Percentiles rank a stretch among this genome's conserved stretches.
phyloP scores from a whole-genome alignment of 2,888 invertebrate species.

The Sceliomorpha sp. region DNA sequence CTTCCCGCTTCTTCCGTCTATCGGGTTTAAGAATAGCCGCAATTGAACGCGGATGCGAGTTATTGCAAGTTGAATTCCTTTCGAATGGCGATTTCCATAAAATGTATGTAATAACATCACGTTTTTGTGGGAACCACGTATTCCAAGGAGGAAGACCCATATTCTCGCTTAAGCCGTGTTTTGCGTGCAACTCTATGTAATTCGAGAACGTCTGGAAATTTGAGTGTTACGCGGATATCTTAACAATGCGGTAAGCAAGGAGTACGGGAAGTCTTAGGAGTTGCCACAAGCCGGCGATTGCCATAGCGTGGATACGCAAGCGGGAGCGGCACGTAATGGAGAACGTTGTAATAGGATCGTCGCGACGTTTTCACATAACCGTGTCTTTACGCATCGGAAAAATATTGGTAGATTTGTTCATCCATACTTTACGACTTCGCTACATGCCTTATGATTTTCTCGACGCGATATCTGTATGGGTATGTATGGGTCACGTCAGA shows the following conservation, averaged over 20 bases:
- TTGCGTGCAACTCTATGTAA: conserved; percentile 48
- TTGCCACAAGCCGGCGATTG: conserved; percentile 46
- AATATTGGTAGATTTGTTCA: conserved; percentile 17
- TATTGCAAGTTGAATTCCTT: too few species aligned
- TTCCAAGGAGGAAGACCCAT: conserved; percentile 46
- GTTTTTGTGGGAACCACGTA: conserved; percentile 31
- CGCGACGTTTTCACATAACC: conserved; percentile 54
- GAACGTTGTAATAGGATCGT: conserved; percentile 54
- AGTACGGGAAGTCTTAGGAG: conserved; percentile 52
- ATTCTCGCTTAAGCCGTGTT: conserved; percentile 41
- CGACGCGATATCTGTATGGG: too few species aligned
- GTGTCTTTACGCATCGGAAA: conserved; percentile 36
- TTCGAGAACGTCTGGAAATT: conserved; percentile 54
- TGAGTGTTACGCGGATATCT: conserved; percentile 50
- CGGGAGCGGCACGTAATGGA: conserved; percentile 40
- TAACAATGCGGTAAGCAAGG: conserved; percentile 51
- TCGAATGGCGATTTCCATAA: too few species aligned
- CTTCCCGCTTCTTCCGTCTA: too few species aligned
- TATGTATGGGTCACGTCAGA: too few species aligned
- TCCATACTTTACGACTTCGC: conserved; percentile 12
- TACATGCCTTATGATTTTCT: neutral
- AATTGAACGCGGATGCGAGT: too few species aligned
- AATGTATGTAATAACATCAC: neutral
- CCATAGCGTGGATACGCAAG: conserved; percentile 44
- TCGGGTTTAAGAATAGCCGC: too few species aligned